Base-by-base conservation (phyloP, 2,888 invertebrate species). In the Acronicta psi region DNA sequence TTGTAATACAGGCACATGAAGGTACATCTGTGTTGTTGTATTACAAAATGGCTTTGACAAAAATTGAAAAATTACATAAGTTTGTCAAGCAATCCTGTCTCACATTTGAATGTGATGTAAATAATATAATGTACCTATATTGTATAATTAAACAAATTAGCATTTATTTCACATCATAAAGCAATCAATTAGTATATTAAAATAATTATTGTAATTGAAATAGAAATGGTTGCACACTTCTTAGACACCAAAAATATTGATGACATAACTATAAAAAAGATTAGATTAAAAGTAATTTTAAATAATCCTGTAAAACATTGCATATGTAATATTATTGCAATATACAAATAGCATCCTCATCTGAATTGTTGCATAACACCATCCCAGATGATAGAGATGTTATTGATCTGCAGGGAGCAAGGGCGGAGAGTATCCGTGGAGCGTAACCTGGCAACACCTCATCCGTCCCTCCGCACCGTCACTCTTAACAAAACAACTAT, bases 401-500 rank as follows among this genome's bases (percentile, higher is more conserved):
- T 93, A 93, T 94, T 93, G 93, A 93, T 93, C 91, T 89, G 90
- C 73, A 81, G 73, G 81, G 83, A 82, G 84, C 83, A 82, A 77
- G 80, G 84, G 83, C 79, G 80, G 86, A 84, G 85, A 87, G 86
- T 84, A 85, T 85, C 85, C 82, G 74, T 70, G 82, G 91, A 87
- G 88, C 75, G 93, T 94, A 87, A 83, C 93, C 91, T 72, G 88
- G 93, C 93, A 93, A 93, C 94, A 92, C 91, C 91, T 89, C 89
- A 85, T 89, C 90, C 67, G 50, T 65, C 81, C 88, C 91, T 85
- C 86, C 83, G 73, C 80, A 80, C 87, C 86, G 83, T 80, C 75
- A 75, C 84, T 82, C 79, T 79, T 80, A 84, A 84, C 75, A 81
- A 69, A 79, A 71, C 77, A 74, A 81, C 79, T 79, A 75, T 69